Evolutionary conservation across 1,140 invertebrate species (phyloP), one percentile per base, ranked within the genome.

Genomic region (Philaenus spumarius): DNA sequence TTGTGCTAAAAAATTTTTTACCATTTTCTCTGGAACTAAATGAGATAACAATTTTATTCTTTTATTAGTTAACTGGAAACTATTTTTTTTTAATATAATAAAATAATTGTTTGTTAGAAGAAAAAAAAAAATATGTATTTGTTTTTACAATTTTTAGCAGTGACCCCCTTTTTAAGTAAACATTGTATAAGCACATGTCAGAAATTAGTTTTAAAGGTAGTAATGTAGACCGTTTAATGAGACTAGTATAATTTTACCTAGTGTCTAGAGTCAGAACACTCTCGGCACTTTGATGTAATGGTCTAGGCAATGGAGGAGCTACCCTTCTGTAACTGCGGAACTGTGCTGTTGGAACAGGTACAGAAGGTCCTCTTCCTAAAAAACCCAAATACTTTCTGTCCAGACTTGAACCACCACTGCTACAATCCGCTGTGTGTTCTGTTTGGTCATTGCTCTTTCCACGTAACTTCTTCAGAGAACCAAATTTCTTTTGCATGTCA

Each of bases 291-390:
- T 54, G 60, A 26, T 57, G 58, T 5, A 56, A 53, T n/a, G 39
- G 24, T 12, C 24, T 24, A 9, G 54, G 54, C 20, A 64, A 35
- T 14, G 58, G 51, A 11, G 69, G 67, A 58, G 77, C 70, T 35
- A 85, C 82, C 68, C 84, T 80, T 62, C 85, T 72, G 59, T 87
- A 88, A 62, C 83, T 87, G 53, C 85, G 75, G 69, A 86, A 89
- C 66, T 87, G 85, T n/a, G 84, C 82, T 1, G 85, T 89, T 19
- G 85, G 85, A 20, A 88, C 83, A 5, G 85, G 85, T 26, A 84
- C 75, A 64, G 65, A 73, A 74, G 53, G 73, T 72, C 71, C 74
- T 58, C 66, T 67, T 67, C 66, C 75, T 51, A 84, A 75, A 64
- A 84, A 82, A 66, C 80, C 72, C 48, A 85, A 71, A 67, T 84